Percentiles rank a stretch among this genome's conserved stretches.
Evolutionary conservation across 2,113 vertebrate species (phyloP).

Genomic region (Panthera leo): DNA sequence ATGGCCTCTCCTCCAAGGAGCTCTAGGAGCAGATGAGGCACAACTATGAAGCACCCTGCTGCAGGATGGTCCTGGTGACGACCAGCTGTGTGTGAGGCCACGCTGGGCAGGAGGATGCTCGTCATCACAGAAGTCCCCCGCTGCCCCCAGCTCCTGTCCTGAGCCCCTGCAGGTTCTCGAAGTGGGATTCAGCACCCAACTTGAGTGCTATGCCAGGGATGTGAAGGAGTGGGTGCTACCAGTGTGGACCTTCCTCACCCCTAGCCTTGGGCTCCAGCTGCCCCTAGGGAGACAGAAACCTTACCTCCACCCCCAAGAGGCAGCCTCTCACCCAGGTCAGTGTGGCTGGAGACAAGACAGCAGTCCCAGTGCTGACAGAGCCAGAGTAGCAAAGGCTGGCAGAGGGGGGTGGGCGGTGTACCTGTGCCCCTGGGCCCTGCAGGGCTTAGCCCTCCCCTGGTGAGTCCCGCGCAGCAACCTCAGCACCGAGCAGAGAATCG

Average conservation of each 20-base stretch:
- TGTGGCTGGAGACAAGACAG: background rate
- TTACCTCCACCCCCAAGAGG: fast-evolving
- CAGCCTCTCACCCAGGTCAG: background rate
- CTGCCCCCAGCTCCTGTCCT: background rate
- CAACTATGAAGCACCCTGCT: background rate
- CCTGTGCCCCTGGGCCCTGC: background rate
- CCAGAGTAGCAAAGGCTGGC: background rate
- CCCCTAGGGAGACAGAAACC: background rate
- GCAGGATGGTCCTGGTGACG: background rate
- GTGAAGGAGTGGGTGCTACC: background rate
- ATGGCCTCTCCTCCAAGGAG: background rate
- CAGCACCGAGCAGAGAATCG: background rate
- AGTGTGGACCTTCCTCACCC: background rate
- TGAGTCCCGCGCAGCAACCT: background rate
- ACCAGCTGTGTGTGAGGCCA: background rate
- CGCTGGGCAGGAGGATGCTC: fast-evolving
- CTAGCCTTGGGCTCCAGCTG: background rate
- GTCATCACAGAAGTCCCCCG: background rate
- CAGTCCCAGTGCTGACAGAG: background rate
- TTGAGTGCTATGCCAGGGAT: background rate
- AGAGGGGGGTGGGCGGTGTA: background rate
- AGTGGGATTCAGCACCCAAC: background rate
- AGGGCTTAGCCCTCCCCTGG: background rate
- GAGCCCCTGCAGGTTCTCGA: background rate
- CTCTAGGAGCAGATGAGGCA: background rate